Percentiles rank a stretch among this genome's conserved stretches.
phyloP scores from a whole-genome alignment of 2,888 invertebrate species.

The Zhuqinia jingwanae region DNA sequence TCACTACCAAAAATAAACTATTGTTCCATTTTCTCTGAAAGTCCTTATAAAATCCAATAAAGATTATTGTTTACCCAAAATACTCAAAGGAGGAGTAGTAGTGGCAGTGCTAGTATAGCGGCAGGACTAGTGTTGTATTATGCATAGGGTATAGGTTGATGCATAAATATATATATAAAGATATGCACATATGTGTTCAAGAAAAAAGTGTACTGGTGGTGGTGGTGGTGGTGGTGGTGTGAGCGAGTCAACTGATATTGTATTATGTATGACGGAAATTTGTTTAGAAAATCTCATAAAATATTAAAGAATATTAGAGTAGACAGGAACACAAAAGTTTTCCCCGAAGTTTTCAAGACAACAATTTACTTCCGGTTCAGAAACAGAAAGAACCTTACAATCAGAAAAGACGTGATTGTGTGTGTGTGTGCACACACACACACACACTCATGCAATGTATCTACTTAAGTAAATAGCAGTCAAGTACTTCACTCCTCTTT shows the following conservation, averaged over 20 bases:
- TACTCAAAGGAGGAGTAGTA: conserved; percentile 28
- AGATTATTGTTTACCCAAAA: conserved; percentile 63
- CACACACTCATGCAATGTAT: neutral
- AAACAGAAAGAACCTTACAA: neutral
- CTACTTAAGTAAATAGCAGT: neutral
- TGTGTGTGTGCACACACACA: neutral
- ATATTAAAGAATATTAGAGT: conserved; percentile 31
- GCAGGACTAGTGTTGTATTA: neutral
- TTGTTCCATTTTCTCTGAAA: conserved; percentile 30
- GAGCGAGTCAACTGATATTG: conserved; percentile 7
- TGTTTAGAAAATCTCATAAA: conserved; percentile 44
- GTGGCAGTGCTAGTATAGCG: neutral
- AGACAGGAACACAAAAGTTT: conserved; percentile 26
- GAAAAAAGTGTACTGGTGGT: no score
- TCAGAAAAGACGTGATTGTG: conserved; percentile 23
- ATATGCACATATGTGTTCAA: no score
- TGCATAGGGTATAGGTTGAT: no score
- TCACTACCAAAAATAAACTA: no score
- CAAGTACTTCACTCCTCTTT: neutral
- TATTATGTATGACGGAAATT: conserved; percentile 30
- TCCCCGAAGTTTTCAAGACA: conserved; percentile 34
- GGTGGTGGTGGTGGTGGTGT: neutral
- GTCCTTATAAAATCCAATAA: conserved; percentile 56
- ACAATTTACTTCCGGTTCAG: conserved; percentile 54
- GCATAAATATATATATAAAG: no score